Evolutionary conservation across 2,797 vertebrate species (phyloP).

Genomic region (Urophycis tenuis): DNA sequence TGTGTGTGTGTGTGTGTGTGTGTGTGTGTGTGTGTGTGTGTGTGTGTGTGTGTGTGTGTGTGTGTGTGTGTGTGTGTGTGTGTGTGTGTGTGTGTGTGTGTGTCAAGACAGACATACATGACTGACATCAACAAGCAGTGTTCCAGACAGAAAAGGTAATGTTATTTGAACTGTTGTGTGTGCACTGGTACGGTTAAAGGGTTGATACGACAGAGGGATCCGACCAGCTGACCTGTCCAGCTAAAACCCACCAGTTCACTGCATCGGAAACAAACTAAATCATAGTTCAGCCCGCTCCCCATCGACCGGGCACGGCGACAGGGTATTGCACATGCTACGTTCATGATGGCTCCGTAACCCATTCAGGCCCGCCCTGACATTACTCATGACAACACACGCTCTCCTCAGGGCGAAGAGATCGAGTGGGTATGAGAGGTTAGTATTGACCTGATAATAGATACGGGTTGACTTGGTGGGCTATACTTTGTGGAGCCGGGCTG

Average conservation of each 20-base stretch:
- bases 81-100: too few species aligned
- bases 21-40: too few species aligned
- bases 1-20: too few species aligned
- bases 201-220: too few species aligned
- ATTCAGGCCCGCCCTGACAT: not conserved
- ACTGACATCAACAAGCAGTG: not conserved
- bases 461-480: not conserved
- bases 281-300: not conserved
- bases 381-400: constrained; percentile 18
- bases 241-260: not conserved
- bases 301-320: too few species aligned
- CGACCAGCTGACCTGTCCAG: too few species aligned
- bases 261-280: not conserved
- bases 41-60: too few species aligned
- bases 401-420: not conserved
- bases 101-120: too few species aligned
- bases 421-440: not conserved
- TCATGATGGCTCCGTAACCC: not conserved
- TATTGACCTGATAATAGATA: not conserved
- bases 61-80: too few species aligned
- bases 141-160: not conserved
- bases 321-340: not conserved
- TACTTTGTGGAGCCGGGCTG: not conserved
- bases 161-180: too few species aligned
- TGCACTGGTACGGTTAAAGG: too few species aligned